These are phyloP conservation scores for Eospalax fontanierii DNA, from an alignment of 2,797 vertebrate genomes.

Conservation along the genomic window DNA sequence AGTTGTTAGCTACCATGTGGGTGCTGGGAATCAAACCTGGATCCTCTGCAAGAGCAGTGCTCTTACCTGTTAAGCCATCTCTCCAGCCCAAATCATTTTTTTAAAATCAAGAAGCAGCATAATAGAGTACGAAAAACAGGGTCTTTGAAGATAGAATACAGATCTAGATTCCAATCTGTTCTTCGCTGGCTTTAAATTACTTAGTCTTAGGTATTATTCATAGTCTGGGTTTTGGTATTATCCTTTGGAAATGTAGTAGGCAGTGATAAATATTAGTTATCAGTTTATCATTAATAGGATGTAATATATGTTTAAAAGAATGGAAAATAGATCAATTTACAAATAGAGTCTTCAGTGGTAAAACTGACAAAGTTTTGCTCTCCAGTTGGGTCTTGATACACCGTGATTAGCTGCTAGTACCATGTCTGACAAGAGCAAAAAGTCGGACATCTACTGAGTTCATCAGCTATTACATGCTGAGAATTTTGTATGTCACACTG, in stretches of 20 bases:
- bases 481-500: background rate
- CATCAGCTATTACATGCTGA: background rate
- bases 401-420: background rate
- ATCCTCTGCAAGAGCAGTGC: too few relatives aligned
- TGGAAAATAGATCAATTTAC: background rate
- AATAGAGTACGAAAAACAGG: background rate
- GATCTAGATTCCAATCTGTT: background rate
- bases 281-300: background rate
- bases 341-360: background rate
- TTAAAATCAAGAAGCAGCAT: background rate
- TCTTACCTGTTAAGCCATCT: too few relatives aligned
- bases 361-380: background rate
- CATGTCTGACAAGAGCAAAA: background rate
- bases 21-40: too few relatives aligned
- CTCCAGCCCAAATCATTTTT: too few relatives aligned
- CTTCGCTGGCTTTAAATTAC: background rate
- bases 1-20: too few relatives aligned
- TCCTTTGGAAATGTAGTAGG: background rate
- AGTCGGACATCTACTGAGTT: background rate
- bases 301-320: background rate
- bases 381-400: background rate
- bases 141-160: constrained; percentile 3
- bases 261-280: background rate
- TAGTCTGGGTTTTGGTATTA: background rate
- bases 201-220: background rate